Base-by-base conservation (phyloP, 2,888 invertebrate genomes). In the Strigamia crassipes region DNA sequence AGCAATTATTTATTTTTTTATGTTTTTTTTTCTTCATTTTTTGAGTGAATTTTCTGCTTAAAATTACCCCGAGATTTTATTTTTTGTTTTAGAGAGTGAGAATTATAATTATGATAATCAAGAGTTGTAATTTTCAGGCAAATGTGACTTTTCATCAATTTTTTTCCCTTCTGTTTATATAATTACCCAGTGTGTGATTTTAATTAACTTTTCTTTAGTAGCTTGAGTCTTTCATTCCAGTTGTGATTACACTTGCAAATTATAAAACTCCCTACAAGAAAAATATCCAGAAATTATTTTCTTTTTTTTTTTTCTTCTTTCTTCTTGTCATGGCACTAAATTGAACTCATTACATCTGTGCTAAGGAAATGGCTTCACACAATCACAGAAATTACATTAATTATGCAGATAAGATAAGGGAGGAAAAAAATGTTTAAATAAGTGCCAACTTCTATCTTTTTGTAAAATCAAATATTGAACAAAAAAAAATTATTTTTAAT, bases 201-300 rank as follows among this genome's bases (percentile, higher is more conserved):
- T 66, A 66, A 66, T 66, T 66, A 66, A 66, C 66, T 66, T 66
- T 66, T 27, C 66, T 31, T 66, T 23, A 66, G 66, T 23, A 66
- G 66, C 66, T 66, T 23, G 10, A 27, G 27, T 66, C 66, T 66
- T 66, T 66, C 10, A 51, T 31, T 31, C 27, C 23, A 23, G 66
- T 66, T 66, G 66, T 66, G 66, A 66, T 66, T 66, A 66, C 66
- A 66, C 66, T 66, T 66, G 66, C 66, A 66, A 66, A 66, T 66
- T 66, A 66, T 66, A 66, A 66, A 66, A 66, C 66, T 66, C 66
- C 61, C 27, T 23, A 66, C 66, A 66, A 66, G 66, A 66, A 66
- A 66, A 66, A 66, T 66, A 66, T 66, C 66, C 27, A 27, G 66
- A 27, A 66, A 61, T 23, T 27, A 23, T 66, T 66, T 66, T 9